Evolutionary conservation across 2,113 vertebrate species (phyloP), one percentile per base, ranked within the genome.

Genomic region (Ascaphus truei): DNA sequence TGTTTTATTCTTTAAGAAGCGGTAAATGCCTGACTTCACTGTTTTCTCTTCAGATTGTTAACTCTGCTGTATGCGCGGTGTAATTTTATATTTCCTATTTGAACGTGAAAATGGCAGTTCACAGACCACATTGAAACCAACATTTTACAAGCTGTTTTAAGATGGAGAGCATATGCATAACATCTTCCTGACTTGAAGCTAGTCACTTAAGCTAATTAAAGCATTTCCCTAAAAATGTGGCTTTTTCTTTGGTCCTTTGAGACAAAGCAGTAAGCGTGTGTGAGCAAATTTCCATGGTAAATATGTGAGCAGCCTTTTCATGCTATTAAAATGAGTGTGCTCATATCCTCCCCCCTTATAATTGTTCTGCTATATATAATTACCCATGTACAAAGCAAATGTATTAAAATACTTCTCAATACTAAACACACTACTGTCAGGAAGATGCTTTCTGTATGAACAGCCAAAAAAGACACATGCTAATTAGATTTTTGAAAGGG

Each of bases 151-250:
- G 65, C 53, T 68, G 53, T 68, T 57, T 33, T 25, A 34, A 25
- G 53, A 58, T 15, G 41, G 23, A 58, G 48, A 50, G 27, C 52
- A 57, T 31, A 15, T 13, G 20, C 30, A 58, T 58, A 26, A 50
- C 16, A 68, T 58, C 41, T 57, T 68, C 53, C 64, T 36, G 52
- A 12, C 51, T 57, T n/a, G 45, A 20, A 58, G 37, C 52, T 25
- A 20, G 64, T 55, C 64, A 45, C 64, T 47, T 41, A 31, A 67
- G 43, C 62, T 55, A 66, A 66, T 66, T 55, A 56, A 56, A 56
- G 9, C 2, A 7, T n/a, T 29, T 12, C 12, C 37, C 37, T 13
- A 33, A 48, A 30, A 30, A 48, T 31, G 18, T 22, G 43, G 10
- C 7, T 48, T 48, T 62, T n/a, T 10, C 18, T 62, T 13, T 13